Evolutionary conservation across 2,113 vertebrate species (phyloP).

Genomic region (Xyrauchen texanus): DNA sequence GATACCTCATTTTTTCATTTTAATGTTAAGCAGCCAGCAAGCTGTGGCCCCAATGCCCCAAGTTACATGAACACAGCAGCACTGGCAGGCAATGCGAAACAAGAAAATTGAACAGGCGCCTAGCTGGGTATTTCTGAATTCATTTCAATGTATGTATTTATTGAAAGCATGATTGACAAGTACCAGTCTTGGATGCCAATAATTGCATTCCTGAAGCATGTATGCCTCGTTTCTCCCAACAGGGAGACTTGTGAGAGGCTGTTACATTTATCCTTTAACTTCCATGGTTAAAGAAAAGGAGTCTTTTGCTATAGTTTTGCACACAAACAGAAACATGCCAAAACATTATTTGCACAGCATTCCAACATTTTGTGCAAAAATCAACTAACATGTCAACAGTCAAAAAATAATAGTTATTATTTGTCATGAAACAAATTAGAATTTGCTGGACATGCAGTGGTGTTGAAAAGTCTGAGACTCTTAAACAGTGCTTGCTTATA

Average conservation of each 20-base stretch:
- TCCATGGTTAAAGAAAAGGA: background rate
- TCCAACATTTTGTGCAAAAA: background rate
- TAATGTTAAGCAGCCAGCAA: conserved; percentile 23
- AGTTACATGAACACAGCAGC: background rate
- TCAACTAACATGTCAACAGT: background rate
- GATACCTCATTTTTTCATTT: conserved; percentile 1
- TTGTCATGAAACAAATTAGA: too few relatives aligned
- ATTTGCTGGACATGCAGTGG: too few relatives aligned
- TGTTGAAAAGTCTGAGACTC: too few relatives aligned
- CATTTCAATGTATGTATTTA: conserved; percentile 24
- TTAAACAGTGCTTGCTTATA: too few relatives aligned
- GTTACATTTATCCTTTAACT: conserved; percentile 17
- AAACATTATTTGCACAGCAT: background rate
- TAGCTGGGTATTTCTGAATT: background rate
- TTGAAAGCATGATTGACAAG: conserved; percentile 21
- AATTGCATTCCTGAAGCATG: conserved; percentile 21
- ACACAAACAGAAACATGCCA: background rate
- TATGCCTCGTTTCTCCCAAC: background rate
- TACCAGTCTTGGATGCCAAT: background rate
- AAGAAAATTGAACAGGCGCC: too few relatives aligned
- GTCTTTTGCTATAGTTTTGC: background rate
- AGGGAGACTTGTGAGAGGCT: background rate
- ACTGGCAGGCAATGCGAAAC: background rate
- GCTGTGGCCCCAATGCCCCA: background rate
- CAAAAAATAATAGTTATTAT: too few relatives aligned